phyloP scores from a whole-genome alignment of 2,888 invertebrate species.

The Lagria hirta region DNA sequence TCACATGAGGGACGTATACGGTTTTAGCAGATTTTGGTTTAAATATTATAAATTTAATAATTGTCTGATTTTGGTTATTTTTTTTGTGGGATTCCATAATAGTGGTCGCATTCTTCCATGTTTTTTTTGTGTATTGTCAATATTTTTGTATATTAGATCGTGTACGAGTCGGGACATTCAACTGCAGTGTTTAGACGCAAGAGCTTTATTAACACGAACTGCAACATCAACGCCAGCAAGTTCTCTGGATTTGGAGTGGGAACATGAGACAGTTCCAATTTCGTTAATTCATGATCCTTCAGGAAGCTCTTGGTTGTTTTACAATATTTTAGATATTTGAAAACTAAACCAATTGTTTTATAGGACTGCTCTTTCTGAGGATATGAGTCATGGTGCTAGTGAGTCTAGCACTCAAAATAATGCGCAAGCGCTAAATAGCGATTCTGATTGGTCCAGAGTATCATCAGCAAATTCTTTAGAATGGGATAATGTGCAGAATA shows the following conservation, averaged over 20 bases:
- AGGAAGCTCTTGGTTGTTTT: constrained; percentile 48
- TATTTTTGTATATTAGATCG: constrained; percentile 35
- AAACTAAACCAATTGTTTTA: constrained; percentile 8
- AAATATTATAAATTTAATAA: too few relatives aligned
- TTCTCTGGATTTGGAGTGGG: constrained; percentile 71
- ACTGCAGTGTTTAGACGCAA: constrained; percentile 63
- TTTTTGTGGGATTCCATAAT: too few relatives aligned
- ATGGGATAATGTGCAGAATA: constrained; percentile 65
- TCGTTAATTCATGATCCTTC: constrained; percentile 49
- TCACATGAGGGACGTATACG: too few relatives aligned
- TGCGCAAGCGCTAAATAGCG: constrained; percentile 41
- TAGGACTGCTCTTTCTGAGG: constrained; percentile 44
- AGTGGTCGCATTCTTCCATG: too few relatives aligned
- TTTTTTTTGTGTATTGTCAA: too few relatives aligned
- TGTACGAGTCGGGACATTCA: constrained; percentile 58
- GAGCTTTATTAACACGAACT: constrained; percentile 53
- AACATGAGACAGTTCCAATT: constrained; percentile 60
- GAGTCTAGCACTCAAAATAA: constrained; percentile 44
- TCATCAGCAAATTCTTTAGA: constrained; percentile 69
- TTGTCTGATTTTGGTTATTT: too few relatives aligned
- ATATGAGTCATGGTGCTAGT: constrained; percentile 33
- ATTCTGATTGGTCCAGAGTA: constrained; percentile 62
- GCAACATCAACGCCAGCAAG: constrained; percentile 63
- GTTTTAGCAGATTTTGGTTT: too few relatives aligned
- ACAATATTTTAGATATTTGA: constrained; percentile 1